Evolutionary conservation across 2,888 invertebrate species (phyloP), one percentile per base, ranked within the genome.

Genomic region (Mesorhabditis belari): DNA sequence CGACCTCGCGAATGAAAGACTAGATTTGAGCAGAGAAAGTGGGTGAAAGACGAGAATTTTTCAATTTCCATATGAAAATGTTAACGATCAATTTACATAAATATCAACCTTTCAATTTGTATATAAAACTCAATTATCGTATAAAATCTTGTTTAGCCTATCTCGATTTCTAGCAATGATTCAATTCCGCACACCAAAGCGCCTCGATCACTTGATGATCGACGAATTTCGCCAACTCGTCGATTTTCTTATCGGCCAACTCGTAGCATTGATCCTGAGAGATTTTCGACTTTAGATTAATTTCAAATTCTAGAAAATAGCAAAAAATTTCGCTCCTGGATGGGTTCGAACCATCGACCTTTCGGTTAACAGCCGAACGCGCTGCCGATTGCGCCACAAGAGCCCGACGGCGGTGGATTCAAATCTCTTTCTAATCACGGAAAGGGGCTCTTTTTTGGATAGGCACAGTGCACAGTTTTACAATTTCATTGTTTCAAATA

Each of bases 311-410:
- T n/a, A 35, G 44, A 2, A n/a, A 35, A 17, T 35, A n/a, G 44
- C 44, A 35, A 35, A n/a, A n/a, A 35, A 35, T n/a, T 35, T 17
- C 65, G 67, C 63, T 68, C 72, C 66, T 67, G 70, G 72, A 66
- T 67, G 73, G 74, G 73, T 70, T 76, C 67, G 75, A 76, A 76
- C 73, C 76, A 74, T 71, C 73, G 73, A 76, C 74, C 76, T 76
- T 74, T 74, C 75, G 71, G 75, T 73, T 76, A 74, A 73, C 74
- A 74, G 74, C 74, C 74, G 74, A 76, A 76, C 76, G 74, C 74
- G 71, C 73, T 75, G 65, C 68, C 70, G 62, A 65, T 62, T 69
- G 62, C 65, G 68, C 66, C 70, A 65, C 65, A 65, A 64, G 70
- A 65, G 65, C 66, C n/a, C n/a, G n/a, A n/a, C n/a, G n/a, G n/a